Conservation (phyloP, 2,797 vertebrate genomes). For the Dipus sagitta region DNA sequence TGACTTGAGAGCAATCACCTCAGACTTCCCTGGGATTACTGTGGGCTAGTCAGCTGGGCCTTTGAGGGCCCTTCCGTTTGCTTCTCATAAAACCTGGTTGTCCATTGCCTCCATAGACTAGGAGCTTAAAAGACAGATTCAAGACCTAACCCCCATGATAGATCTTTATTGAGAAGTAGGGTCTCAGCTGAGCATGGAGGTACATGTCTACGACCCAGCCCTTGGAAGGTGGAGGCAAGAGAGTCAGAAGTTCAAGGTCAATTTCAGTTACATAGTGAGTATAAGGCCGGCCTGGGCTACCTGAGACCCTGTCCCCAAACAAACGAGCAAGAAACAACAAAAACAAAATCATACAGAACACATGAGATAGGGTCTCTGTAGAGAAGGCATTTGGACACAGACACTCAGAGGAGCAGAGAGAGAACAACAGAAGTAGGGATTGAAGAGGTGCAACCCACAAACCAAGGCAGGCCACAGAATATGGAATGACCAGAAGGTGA, state of each 20-base stretch:
- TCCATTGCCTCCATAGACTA: background rate
- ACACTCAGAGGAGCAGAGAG: fast-evolving
- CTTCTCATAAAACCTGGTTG: background rate
- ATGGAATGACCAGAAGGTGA: background rate
- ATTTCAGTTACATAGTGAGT: too few species aligned
- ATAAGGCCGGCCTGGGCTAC: too few species aligned
- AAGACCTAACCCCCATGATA: background rate
- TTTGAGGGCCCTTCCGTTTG: too few species aligned
- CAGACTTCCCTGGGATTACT: background rate
- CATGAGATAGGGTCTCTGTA: background rate
- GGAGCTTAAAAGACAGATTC: too few species aligned
- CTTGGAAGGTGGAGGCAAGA: too few species aligned
- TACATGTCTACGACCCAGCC: too few species aligned
- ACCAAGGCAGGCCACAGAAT: background rate
- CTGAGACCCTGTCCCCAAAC: too few species aligned
- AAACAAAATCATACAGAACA: too few species aligned
- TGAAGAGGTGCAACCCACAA: fast-evolving
- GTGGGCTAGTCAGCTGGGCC: too few species aligned
- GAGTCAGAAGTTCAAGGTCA: too few species aligned
- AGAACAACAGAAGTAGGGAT: background rate
- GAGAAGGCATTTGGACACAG: background rate
- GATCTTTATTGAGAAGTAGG: background rate
- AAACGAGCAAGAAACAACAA: too few species aligned
- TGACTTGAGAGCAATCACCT: too few species aligned
- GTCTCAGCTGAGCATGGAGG: background rate